Percentiles rank a stretch among this genome's conserved stretches.
Conservation (phyloP, 1,140 invertebrate genomes). For the Palaemon carinicauda region DNA sequence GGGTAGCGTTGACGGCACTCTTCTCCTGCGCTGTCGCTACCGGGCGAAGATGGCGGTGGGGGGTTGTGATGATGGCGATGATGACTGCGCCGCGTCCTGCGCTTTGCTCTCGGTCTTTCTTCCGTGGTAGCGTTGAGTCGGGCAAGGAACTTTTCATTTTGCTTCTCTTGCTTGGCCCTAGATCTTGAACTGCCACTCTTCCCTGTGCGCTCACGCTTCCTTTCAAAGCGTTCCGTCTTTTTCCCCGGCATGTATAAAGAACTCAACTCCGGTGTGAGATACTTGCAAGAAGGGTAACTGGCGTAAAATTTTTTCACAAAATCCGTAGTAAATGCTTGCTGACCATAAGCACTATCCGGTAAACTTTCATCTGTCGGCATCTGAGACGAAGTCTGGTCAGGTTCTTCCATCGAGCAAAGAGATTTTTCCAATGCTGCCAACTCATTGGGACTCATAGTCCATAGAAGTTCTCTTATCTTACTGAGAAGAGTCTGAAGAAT, state of each 20-base stretch:
- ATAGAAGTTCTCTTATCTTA: constrained; percentile 87
- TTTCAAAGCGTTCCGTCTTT: constrained; percentile 20
- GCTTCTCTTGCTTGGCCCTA: constrained; percentile 55
- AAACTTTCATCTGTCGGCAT: not conserved
- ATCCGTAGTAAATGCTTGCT: constrained; percentile 73
- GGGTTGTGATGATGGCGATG: constrained; percentile 11
- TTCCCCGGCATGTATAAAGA: constrained; percentile 63
- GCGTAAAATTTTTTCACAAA: constrained; percentile 77
- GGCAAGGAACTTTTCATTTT: constrained; percentile 59
- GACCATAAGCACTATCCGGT: constrained; percentile 60
- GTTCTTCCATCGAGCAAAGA: constrained; percentile 89
- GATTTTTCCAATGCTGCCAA: constrained; percentile 84
- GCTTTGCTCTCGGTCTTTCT: constrained; percentile 44
- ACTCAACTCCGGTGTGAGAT: constrained; percentile 70
- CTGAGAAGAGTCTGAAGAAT: constrained; percentile 76
- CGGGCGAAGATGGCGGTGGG: not conserved
- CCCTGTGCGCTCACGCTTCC: constrained; percentile 45
- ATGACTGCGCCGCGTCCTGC: constrained; percentile 29
- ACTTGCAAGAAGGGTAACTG: constrained; percentile 74
- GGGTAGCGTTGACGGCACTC: not conserved
- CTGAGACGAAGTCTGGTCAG: constrained; percentile 48
- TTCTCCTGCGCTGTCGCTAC: constrained; percentile 39
- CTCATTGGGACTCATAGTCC: constrained; percentile 85
- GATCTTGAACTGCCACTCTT: constrained; percentile 52
- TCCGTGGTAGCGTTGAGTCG: constrained; percentile 47